Base-by-base conservation (phyloP, 2,888 invertebrate genomes). In the Amiota communis region DNA sequence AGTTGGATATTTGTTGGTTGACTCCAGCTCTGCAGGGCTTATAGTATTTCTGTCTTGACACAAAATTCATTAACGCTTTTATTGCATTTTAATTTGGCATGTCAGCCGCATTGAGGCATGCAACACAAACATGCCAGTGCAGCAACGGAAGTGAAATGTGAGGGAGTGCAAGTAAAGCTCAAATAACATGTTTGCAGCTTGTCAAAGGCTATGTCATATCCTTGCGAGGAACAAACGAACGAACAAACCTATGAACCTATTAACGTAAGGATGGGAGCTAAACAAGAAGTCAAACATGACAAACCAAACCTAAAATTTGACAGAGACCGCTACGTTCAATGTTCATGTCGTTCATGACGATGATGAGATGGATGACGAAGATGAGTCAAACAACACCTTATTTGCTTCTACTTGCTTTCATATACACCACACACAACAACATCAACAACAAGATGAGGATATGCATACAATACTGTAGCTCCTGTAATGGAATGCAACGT, bases 81-180 rank as follows among this genome's bases (percentile, higher is more conserved):
- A 83, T 83, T 83, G 85, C 85, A 77, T 84, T 83, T 83, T 83
- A 83, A 83, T 83, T 85, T 77, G 81, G 77, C 82, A 83, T 83
- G 82, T 83, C 80, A 76, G 81, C 84, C 80, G 74, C 82, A 84
- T 72, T 77, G 84, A 83, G 71, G 77, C 85, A 78, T 82, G 83
- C 80, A 78, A 76, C 36, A 36, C 36, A 36, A 36, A 36, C 36
- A 76, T 77, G 77, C 84, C 53, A 51, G 84, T 80, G 81, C 81
- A 83, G 63, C 15, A 46, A 72, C 79, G 79, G 84, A 81, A 81
- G 76, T 76, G 80, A 72, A 73, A 59, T 53, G 36, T 36, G 36
- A 36, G 36, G 36, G 36, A 36, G 36, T 12, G 53, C n/a, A n/a
- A 51, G 12, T 12, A 51, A 12, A 51, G 53, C 76, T 74, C 74